phyloP scores from a whole-genome alignment of 2,113 vertebrate species.

The Saguinus imperator region DNA sequence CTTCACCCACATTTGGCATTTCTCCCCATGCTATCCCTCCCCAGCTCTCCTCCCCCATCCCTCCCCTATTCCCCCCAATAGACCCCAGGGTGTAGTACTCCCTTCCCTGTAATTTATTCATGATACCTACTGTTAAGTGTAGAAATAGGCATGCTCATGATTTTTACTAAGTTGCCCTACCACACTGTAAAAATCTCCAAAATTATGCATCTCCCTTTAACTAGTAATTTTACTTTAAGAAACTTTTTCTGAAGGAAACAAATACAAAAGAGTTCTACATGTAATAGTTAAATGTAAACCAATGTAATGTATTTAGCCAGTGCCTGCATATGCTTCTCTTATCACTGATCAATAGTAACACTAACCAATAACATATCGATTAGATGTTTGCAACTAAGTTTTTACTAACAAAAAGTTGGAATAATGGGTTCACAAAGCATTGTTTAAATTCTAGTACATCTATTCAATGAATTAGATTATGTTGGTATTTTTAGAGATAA shows the following conservation, averaged over 20 bases:
- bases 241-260: background rate
- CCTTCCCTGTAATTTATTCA: too few relatives aligned
- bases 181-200: background rate
- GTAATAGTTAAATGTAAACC: background rate
- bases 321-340: background rate
- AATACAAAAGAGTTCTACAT: background rate
- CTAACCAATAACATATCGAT: background rate
- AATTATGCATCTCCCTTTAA: background rate
- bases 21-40: too few relatives aligned
- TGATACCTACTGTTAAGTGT: background rate
- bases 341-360: background rate
- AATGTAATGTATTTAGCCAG: background rate
- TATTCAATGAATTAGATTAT: background rate
- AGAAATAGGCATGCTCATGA: background rate
- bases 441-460: slow-evolving; percentile 1
- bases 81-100: too few relatives aligned
- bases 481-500: background rate
- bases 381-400: background rate
- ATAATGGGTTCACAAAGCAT: background rate
- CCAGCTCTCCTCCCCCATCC: too few relatives aligned
- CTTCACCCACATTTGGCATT: too few relatives aligned
- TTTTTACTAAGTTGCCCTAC: background rate
- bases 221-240: background rate
- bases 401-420: slow-evolving; percentile 1
- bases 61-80: too few relatives aligned